Percentiles rank a stretch among this genome's conserved stretches.
Conservation (phyloP, 2,888 invertebrate species). For the Eilema caniola region DNA sequence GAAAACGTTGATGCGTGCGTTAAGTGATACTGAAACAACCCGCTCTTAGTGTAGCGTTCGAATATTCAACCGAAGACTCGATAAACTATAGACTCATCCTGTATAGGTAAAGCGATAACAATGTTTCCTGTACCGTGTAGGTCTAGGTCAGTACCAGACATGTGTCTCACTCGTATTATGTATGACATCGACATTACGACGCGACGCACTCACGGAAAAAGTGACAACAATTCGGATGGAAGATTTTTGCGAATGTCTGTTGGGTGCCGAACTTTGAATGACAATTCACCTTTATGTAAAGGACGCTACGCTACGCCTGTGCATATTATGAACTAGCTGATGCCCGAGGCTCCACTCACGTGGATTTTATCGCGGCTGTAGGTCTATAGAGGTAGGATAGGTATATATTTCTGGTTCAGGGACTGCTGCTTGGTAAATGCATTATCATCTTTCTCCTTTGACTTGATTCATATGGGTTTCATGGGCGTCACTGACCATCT, state of each 20-base stretch:
- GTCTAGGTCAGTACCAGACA: slow-evolving; percentile 27
- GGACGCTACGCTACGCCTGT: background rate
- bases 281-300: background rate
- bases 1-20: no score
- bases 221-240: slow-evolving; percentile 16
- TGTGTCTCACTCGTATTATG: slow-evolving; percentile 16
- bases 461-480: no score
- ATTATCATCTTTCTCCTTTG: no score
- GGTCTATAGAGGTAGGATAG: no score
- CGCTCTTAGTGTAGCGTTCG: background rate
- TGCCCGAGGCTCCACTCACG: no score
- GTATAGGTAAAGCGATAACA: slow-evolving; percentile 26
- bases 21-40: no score
- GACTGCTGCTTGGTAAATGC: no score
- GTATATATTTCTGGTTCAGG: no score
- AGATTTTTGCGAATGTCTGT: slow-evolving; percentile 19
- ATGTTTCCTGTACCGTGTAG: slow-evolving; percentile 24
- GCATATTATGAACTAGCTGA: background rate
- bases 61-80: background rate
- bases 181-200: slow-evolving; percentile 1
- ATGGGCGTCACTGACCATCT: no score
- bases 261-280: slow-evolving; percentile 10
- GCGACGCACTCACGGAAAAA: slow-evolving; percentile 22
- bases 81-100: slow-evolving; percentile 8
- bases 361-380: no score